phyloP scores from a whole-genome alignment of 1,140 invertebrate species.

The Ceratosolen solmsi region DNA sequence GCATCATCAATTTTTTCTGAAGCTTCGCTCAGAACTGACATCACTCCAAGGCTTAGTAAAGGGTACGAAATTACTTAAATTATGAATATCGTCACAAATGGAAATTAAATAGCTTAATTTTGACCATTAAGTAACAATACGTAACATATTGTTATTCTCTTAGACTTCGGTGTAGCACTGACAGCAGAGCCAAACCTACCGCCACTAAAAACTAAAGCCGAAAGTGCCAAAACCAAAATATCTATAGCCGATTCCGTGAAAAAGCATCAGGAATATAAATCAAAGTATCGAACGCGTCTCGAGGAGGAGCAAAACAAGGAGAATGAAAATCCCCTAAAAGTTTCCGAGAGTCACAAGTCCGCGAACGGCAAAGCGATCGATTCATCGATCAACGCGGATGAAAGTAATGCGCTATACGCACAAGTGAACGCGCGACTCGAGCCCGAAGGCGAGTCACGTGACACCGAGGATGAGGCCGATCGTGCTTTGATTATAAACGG shows the following conservation, averaged over 20 bases:
- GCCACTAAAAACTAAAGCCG: slow-evolving; percentile 59
- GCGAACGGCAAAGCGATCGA: slow-evolving; percentile 17
- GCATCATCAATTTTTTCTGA: slow-evolving; percentile 84
- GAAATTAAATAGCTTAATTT: no score
- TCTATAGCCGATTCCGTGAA: slow-evolving; percentile 63
- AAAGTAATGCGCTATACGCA: slow-evolving; percentile 64
- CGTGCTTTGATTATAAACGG: slow-evolving; percentile 48
- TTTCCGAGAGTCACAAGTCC: slow-evolving; percentile 58
- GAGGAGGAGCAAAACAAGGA: slow-evolving; percentile 81
- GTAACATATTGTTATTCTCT: slow-evolving; percentile 33
- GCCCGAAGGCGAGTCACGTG: slow-evolving; percentile 68
- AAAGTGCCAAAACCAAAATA: slow-evolving; percentile 64
- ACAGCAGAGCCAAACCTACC: slow-evolving; percentile 59
- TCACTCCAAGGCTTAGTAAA: slow-evolving; percentile 80
- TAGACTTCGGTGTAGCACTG: slow-evolving; percentile 72
- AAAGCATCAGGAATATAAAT: slow-evolving; percentile 54
- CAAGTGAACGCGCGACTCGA: slow-evolving; percentile 69
- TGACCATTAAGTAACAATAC: no score
- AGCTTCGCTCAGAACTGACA: slow-evolving; percentile 80
- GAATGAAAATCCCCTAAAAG: slow-evolving; percentile 78
- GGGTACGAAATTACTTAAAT: slow-evolving; percentile 62
- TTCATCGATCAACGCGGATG: slow-evolving; percentile 58
- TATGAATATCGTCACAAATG: no score
- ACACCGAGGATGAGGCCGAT: slow-evolving; percentile 68
- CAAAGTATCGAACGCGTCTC: slow-evolving; percentile 67